phyloP scores from a whole-genome alignment of 2,797 vertebrate genomes.

The Mycteria americana region DNA sequence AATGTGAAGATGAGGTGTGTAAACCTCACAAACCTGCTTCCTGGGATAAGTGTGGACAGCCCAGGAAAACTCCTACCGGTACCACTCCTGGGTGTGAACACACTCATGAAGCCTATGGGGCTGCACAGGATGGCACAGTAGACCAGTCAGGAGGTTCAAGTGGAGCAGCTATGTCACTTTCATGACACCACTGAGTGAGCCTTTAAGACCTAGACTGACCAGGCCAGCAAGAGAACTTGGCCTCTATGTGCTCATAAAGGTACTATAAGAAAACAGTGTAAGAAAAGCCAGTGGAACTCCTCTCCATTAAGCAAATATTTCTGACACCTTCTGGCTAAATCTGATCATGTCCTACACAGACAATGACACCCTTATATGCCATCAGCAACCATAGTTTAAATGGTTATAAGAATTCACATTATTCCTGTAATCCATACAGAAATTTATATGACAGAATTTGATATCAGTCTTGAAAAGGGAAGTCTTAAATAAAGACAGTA shows the following conservation, averaged over 20 bases:
- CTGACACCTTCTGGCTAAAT: background rate
- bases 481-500: background rate
- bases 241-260: background rate
- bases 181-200: background rate
- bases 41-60: background rate
- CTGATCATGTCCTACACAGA: background rate
- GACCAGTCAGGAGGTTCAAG: background rate
- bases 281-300: background rate
- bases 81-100: background rate
- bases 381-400: background rate
- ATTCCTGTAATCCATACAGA: background rate
- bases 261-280: background rate
- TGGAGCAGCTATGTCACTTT: rapidly evolving
- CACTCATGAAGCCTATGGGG: background rate
- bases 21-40: background rate
- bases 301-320: background rate
- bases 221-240: background rate
- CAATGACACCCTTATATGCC: background rate
- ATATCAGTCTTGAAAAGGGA: background rate
- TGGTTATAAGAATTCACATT: background rate
- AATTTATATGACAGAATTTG: background rate
- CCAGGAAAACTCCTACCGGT: background rate
- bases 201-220: background rate
- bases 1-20: background rate
- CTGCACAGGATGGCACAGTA: background rate